Percentiles rank a stretch among this genome's conserved stretches.
phyloP scores from a whole-genome alignment of 2,797 vertebrate genomes.

The Helostoma temminkii region DNA sequence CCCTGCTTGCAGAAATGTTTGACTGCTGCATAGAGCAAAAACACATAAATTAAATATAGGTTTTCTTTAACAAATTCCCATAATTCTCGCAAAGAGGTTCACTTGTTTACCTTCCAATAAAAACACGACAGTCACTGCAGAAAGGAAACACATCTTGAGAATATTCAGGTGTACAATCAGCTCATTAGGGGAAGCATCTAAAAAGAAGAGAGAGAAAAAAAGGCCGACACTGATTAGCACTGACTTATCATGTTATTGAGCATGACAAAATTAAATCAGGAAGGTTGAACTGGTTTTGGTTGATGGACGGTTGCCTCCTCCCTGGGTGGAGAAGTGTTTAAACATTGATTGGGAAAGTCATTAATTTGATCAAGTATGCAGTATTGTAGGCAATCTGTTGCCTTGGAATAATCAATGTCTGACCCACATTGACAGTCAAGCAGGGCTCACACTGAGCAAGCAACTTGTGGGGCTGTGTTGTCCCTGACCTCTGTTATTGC shows the following conservation, averaged over 20 bases:
- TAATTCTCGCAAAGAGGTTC: slow-evolving; percentile 25
- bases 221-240: slow-evolving; percentile 56
- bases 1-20: slow-evolving; percentile 36
- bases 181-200: slow-evolving; percentile 60
- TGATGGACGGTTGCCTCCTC: slow-evolving; percentile 66
- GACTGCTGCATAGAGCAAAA: slow-evolving; percentile 48
- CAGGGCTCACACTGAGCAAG: slow-evolving; percentile 34
- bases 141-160: slow-evolving; percentile 65
- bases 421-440: slow-evolving; percentile 66
- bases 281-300: slow-evolving; percentile 53
- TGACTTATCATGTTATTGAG: slow-evolving; percentile 59
- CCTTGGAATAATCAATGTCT: slow-evolving; percentile 66
- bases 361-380: slow-evolving; percentile 73
- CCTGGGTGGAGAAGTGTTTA: slow-evolving; percentile 65
- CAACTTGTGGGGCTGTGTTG: slow-evolving; percentile 12
- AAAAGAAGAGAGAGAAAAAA: slow-evolving; percentile 1
- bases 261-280: slow-evolving; percentile 52
- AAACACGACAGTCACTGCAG: slow-evolving; percentile 34
- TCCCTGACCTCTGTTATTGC: slow-evolving; percentile 9
- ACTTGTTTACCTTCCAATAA: slow-evolving; percentile 58
- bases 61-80: slow-evolving; percentile 25
- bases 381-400: slow-evolving; percentile 60
- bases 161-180: slow-evolving; percentile 61
- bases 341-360: slow-evolving; percentile 69
- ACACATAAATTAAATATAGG: slow-evolving; percentile 27